Conservation (phyloP, 1,140 invertebrate species). For the Danaus plexippus region DNA sequence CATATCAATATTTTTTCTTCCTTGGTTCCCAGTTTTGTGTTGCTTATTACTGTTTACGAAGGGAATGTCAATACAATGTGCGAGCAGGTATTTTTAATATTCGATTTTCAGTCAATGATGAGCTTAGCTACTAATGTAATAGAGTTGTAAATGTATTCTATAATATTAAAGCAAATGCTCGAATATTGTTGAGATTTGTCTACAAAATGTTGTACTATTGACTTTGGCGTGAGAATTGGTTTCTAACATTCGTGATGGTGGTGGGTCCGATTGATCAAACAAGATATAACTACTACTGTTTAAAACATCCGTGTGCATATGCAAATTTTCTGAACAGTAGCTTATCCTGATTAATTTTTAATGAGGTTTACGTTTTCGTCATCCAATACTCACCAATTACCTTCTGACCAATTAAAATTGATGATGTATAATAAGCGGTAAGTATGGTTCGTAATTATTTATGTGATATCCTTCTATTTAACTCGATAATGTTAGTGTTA, state of each 20-base stretch:
- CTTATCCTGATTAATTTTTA: slow-evolving; percentile 11
- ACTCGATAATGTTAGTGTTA: too few species aligned
- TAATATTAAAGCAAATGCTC: slow-evolving; percentile 47
- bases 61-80: slow-evolving; percentile 50
- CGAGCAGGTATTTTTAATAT: slow-evolving; percentile 41
- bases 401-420: too few species aligned
- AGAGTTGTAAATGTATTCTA: slow-evolving; percentile 24
- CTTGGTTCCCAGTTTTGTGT: slow-evolving; percentile 54
- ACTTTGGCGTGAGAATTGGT: slow-evolving; percentile 57
- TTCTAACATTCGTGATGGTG: slow-evolving; percentile 42
- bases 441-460: too few species aligned
- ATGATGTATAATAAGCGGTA: too few species aligned
- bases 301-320: slow-evolving; percentile 48
- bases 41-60: slow-evolving; percentile 56
- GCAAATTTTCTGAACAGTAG: slow-evolving; percentile 35
- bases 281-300: slow-evolving; percentile 26
- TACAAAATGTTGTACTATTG: slow-evolving; percentile 49
- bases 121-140: slow-evolving; percentile 14
- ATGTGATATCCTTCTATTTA: too few species aligned
- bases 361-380: neutral
- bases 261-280: slow-evolving; percentile 39
- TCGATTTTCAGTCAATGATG: slow-evolving; percentile 13
- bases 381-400: too few species aligned
- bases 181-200: slow-evolving; percentile 55
- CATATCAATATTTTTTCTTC: slow-evolving; percentile 62